Evolutionary conservation across 2,113 vertebrate species (phyloP), one percentile per base, ranked within the genome.

Genomic region (Tetrax tetrax): DNA sequence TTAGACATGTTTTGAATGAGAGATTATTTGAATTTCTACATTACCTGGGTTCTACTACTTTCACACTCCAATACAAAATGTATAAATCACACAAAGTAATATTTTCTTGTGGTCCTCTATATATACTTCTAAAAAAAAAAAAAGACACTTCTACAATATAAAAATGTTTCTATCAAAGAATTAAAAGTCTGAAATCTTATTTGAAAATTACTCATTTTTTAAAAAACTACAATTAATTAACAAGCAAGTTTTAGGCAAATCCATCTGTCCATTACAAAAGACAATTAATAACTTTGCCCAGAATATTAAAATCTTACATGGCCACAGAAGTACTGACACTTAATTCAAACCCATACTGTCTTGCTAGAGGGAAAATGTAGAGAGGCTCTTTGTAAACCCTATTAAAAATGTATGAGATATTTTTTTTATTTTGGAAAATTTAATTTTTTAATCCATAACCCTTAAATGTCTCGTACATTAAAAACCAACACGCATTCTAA

Each of bases 211-310:
- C 48, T 95, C 27, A 8, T 54, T 97, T 92, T 84, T 57, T 23
- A 91, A 96, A 96, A 98, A 90, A 96, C 80, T 93, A 28, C 57
- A 95, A 89, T 97, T 97, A 97, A 97, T 97, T 97, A 97, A 94
- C 83, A 94, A 71, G 24, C 4, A 94, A 29, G 43, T 95, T 97
- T 96, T 82, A 97, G 96, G 91, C 28, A 97, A 97, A 92, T 94
- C 86, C 80, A 93, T 93, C 72, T 97, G 87, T 90, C 92, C 77
- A 88, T 89, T 88, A 78, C 51, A 96, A 89, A 70, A 96, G 91
- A 95, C 51, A 92, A 87, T 95, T 96, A 96, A 96, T 96, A 98
- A 68, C 69, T 90, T 86, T 93, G 72, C 63, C 57, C 53, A 93
- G 66, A 96, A 79, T 85, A 96, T 70, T 66, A 94, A 94, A 95